Conservation (phyloP, 2,113 vertebrate genomes). For the Ammospiza nelsoni region DNA sequence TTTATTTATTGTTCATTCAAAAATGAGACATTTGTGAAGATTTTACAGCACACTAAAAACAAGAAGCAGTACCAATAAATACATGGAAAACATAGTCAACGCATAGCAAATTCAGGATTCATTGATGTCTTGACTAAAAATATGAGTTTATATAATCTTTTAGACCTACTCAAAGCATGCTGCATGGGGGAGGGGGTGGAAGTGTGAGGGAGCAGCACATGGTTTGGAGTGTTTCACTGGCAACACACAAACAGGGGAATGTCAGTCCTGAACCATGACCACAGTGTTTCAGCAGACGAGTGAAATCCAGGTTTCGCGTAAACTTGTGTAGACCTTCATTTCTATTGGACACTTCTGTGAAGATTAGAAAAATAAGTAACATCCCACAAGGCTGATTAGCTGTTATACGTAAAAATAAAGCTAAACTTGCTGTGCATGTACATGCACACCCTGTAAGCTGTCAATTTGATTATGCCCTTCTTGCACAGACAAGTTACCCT, state of each 20-base stretch:
- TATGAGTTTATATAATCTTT: background rate
- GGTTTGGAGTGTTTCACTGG: background rate
- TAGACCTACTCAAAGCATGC: background rate
- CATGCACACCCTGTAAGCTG: background rate
- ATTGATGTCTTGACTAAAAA: background rate
- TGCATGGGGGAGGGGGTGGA: rapidly evolving
- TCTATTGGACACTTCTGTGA: background rate
- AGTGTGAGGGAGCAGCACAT: background rate
- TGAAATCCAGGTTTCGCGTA: background rate
- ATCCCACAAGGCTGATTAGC: rapidly evolving
- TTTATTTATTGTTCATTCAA: background rate
- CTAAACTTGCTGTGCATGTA: rapidly evolving
- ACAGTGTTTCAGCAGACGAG: background rate
- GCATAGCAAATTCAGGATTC: background rate
- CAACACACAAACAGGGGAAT: background rate
- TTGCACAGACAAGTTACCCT: rapidly evolving
- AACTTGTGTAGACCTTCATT: background rate
- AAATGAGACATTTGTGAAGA: background rate
- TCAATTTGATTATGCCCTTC: background rate
- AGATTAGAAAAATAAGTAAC: background rate
- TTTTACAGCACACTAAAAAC: background rate
- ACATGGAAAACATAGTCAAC: background rate
- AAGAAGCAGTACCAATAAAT: background rate
- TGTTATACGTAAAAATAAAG: background rate
- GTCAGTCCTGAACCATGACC: background rate